Conservation (phyloP, 2,888 invertebrate species). For the Catotricha subobsoleta region DNA sequence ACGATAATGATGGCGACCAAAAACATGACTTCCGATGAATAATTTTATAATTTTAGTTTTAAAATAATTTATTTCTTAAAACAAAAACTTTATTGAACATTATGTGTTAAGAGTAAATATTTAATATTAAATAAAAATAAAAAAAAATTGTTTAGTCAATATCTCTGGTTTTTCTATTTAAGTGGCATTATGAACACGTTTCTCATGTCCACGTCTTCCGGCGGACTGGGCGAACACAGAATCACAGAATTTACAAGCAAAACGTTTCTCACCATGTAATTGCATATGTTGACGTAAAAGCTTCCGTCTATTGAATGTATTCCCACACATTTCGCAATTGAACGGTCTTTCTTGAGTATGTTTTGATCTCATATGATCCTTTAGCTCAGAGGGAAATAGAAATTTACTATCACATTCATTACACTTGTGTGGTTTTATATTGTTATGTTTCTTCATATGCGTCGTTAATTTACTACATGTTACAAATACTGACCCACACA, state of each 20-base stretch:
- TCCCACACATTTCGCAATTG: neutral
- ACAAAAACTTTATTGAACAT: too few species aligned
- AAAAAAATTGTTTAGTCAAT: too few species aligned
- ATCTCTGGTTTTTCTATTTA: too few species aligned
- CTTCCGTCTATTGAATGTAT: constrained; percentile 1
- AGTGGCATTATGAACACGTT: constrained; percentile 2
- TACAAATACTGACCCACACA: constrained; percentile 3
- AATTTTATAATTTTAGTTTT: too few species aligned
- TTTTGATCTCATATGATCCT: constrained; percentile 2
- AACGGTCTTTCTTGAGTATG: constrained; percentile 1
- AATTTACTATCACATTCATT: neutral
- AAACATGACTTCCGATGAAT: too few species aligned
- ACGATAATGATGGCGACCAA: too few species aligned
- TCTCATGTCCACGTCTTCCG: constrained; percentile 1
- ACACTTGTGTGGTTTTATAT: constrained; percentile 6
- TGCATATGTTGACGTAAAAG: constrained; percentile 1
- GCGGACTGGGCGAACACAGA: constrained; percentile 4
- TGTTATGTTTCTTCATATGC: constrained; percentile 5
- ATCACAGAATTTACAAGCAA: constrained; percentile 5
- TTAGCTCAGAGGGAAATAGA: neutral
- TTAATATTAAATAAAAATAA: too few species aligned
- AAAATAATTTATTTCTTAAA: too few species aligned
- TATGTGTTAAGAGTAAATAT: too few species aligned
- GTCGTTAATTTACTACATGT: neutral
- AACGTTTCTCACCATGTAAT: constrained; percentile 5